Conservation (phyloP, 2,888 invertebrate genomes). For the Agriopis aurantiaria region DNA sequence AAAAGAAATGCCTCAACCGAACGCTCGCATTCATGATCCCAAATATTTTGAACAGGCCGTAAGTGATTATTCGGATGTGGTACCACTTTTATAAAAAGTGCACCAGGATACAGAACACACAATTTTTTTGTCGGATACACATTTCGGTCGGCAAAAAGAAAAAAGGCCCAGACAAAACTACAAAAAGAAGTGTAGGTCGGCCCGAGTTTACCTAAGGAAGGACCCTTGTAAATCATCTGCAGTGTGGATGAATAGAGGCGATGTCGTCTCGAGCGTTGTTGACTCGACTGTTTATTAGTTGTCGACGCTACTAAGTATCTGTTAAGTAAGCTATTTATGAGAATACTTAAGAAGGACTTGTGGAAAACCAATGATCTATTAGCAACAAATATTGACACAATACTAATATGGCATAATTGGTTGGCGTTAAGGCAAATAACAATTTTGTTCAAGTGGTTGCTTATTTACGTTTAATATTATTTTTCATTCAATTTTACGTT, state of each 20-base stretch:
- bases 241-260: conserved; percentile 77
- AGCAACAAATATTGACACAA: conserved; percentile 45
- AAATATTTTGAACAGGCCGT: conserved; percentile 84
- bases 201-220: conserved; percentile 84
- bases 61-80: conserved; percentile 86
- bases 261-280: conserved; percentile 78
- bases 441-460: conserved; percentile 18
- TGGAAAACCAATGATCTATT: conserved; percentile 51
- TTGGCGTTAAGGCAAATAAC: conserved; percentile 25
- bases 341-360: conserved; percentile 69
- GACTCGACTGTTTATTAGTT: conserved; percentile 83
- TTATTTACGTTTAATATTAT: conserved; percentile 3
- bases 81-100: conserved; percentile 82
- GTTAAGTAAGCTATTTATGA: conserved; percentile 78
- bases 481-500: conserved; percentile 5
- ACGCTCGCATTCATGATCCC: conserved; percentile 76
- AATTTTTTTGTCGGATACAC: conserved; percentile 79
- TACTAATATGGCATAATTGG: conserved; percentile 28
- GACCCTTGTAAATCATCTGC: conserved; percentile 86
- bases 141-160: conserved; percentile 81
- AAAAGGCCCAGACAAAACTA: conserved; percentile 81
- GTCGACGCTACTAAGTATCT: conserved; percentile 80
- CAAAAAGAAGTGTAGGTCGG: conserved; percentile 84
- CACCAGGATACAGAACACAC: conserved; percentile 83
- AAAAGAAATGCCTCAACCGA: conserved; percentile 73